A percentile compares a stretch with the other conserved stretches of the same genome.
phyloP scores from a whole-genome alignment of 2,113 vertebrate genomes.

The Puffinus mauretanicus region DNA sequence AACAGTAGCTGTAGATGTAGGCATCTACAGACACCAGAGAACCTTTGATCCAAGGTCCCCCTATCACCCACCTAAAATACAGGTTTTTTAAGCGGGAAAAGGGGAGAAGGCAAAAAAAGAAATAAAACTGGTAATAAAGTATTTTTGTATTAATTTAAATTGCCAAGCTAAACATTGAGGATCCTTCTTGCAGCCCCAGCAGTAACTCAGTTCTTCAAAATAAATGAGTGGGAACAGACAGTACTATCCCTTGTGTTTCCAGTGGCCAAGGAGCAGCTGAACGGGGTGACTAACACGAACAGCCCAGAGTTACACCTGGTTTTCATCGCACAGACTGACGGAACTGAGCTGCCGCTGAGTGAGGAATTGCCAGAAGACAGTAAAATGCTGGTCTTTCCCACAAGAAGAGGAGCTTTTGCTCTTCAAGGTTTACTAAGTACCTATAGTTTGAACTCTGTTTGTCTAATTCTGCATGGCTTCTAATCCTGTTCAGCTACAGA shows the following conservation, averaged over 20 bases:
- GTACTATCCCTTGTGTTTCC: not conserved
- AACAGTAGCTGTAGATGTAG: fast-evolving
- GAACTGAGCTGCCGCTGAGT: not conserved
- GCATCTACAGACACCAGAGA: not conserved
- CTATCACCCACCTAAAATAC: not conserved
- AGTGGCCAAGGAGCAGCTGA: not conserved
- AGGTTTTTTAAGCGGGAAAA: not conserved
- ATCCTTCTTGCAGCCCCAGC: not conserved
- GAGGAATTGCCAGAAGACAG: not conserved
- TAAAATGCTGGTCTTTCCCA: not conserved
- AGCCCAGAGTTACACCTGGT: not conserved
- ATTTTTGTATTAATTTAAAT: not conserved
- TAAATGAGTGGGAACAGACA: not conserved
- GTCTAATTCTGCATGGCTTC: not conserved
- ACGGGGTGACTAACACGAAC: not conserved
- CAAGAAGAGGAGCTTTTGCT: not conserved
- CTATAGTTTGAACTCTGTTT: not conserved
- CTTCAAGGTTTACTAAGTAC: not conserved
- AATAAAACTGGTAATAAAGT: not conserved
- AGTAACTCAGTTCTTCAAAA: not conserved
- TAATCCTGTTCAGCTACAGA: not conserved
- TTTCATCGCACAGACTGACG: not conserved
- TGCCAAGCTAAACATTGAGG: not conserved
- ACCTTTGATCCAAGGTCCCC: not conserved
- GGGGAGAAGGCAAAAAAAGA: fast-evolving